These are phyloP conservation scores for Bos javanicus DNA, from an alignment of 2,113 vertebrate species.

Conservation along the genomic window DNA sequence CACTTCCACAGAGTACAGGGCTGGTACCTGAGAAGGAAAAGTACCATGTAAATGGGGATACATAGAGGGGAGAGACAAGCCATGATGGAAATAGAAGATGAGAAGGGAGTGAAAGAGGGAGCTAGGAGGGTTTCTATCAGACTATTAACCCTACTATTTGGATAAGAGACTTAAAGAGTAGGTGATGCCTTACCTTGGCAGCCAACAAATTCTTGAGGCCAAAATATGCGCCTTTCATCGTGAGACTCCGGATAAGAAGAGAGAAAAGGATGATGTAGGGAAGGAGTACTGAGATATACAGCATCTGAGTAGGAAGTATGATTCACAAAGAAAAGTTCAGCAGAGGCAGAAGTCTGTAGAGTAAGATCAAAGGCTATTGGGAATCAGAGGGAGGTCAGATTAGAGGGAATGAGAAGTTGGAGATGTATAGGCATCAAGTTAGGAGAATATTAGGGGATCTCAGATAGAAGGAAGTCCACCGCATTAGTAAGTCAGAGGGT, in stretches of 20 bases:
- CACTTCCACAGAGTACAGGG: constrained; percentile 83
- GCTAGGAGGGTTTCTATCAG: neutral
- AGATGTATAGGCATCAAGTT: neutral
- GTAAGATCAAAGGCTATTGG: neutral
- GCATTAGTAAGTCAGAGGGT: neutral
- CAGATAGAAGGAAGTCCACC: neutral
- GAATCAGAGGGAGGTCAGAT: neutral
- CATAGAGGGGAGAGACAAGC: neutral
- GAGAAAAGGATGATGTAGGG: constrained; percentile 87
- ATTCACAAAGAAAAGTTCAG: neutral
- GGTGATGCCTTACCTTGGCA: constrained; percentile 79
- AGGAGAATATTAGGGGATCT: neutral
- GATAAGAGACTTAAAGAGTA: neutral
- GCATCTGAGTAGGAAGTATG: neutral
- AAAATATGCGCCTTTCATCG: constrained; percentile 84
- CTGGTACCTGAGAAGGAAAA: constrained; percentile 76
- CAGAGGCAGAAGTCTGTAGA: neutral
- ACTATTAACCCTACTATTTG: neutral
- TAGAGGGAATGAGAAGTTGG: neutral
- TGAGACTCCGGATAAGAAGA: constrained; percentile 83
- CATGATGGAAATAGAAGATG: neutral
- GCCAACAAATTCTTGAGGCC: constrained; percentile 86
- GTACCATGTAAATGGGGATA: neutral
- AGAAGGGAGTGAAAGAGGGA: neutral
- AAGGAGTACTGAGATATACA: constrained; percentile 69